phyloP scores from a whole-genome alignment of 2,888 invertebrate species.

The Venustoraphidia nigricollis region DNA sequence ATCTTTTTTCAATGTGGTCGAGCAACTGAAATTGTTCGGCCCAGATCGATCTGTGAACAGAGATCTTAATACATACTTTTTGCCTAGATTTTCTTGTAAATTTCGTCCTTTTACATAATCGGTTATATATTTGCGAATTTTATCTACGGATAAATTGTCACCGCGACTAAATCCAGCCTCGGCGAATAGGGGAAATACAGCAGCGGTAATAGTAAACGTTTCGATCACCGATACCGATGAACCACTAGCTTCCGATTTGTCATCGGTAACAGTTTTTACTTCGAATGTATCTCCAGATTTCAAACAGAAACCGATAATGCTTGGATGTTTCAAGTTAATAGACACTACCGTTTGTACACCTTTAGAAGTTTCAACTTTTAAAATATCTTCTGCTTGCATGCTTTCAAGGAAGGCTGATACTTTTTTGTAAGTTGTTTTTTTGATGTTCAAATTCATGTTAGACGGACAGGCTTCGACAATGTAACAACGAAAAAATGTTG shows the following conservation, averaged over 20 bases:
- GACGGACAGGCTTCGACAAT: conserved; percentile 49
- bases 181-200: too few species aligned
- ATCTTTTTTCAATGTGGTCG: too few species aligned
- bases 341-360: conserved; percentile 43
- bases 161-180: conserved; percentile 17
- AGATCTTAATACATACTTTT: too few species aligned
- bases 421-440: conserved; percentile 81
- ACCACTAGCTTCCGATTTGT: too few species aligned
- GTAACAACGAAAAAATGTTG: conserved; percentile 62
- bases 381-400: conserved; percentile 45
- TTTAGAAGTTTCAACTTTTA: not conserved
- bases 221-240: too few species aligned
- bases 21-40: too few species aligned
- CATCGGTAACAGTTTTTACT: too few species aligned
- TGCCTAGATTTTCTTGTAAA: too few species aligned
- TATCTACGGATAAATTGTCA: conserved; percentile 25
- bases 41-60: too few species aligned
- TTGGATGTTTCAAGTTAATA: conserved; percentile 44
- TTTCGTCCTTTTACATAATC: conserved; percentile 54
- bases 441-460: conserved; percentile 60
- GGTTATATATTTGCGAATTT: conserved; percentile 50
- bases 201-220: too few species aligned
- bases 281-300: conserved; percentile 14
- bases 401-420: conserved; percentile 67
- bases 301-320: conserved; percentile 30